These are phyloP conservation scores for Nanorana parkeri DNA, from an alignment of 2,113 vertebrate genomes.

Conservation along the genomic window DNA sequence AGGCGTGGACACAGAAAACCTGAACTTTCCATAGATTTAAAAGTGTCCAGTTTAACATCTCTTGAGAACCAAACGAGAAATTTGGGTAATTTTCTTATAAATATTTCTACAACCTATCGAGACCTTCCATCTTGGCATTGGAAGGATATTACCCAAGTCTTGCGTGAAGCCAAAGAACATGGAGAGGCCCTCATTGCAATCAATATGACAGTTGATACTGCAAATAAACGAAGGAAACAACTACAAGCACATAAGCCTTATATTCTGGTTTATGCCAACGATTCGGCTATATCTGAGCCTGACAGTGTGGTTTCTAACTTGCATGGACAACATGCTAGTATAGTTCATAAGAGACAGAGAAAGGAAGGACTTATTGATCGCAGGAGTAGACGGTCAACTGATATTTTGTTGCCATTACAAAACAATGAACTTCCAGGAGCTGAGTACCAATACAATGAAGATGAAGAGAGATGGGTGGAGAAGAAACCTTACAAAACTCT, in stretches of 20 bases:
- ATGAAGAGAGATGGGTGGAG: slow-evolving; percentile 76
- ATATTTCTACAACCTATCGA: slow-evolving; percentile 70
- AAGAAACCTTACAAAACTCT: slow-evolving; percentile 79
- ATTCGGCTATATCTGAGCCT: slow-evolving; percentile 89
- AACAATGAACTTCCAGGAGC: slow-evolving; percentile 93
- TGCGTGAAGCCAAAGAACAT: slow-evolving; percentile 80
- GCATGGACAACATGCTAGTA: slow-evolving; percentile 70
- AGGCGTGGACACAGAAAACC: slow-evolving; percentile 64
- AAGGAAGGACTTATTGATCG: slow-evolving; percentile 59
- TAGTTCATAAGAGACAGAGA: slow-evolving; percentile 57
- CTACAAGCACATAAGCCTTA: slow-evolving; percentile 81
- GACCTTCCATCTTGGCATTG: slow-evolving; percentile 86
- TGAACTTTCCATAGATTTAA: slow-evolving; percentile 76
- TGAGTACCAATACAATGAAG: slow-evolving; percentile 79
- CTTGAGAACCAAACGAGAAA: slow-evolving; percentile 71
- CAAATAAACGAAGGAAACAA: slow-evolving; percentile 68
- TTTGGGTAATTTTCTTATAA: slow-evolving; percentile 79
- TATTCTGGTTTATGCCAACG: slow-evolving; percentile 92
- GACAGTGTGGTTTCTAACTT: slow-evolving; percentile 86
- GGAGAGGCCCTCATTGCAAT: slow-evolving; percentile 82
- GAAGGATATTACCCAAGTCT: slow-evolving; percentile 85
- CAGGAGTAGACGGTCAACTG: slow-evolving; percentile 76
- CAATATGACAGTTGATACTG: slow-evolving; percentile 72
- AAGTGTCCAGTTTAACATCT: slow-evolving; percentile 80
- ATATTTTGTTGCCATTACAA: slow-evolving; percentile 82